A percentile compares a stretch with the other conserved stretches of the same genome.
phyloP scores from a whole-genome alignment of 2,113 vertebrate genomes.

The Galbula dea region DNA sequence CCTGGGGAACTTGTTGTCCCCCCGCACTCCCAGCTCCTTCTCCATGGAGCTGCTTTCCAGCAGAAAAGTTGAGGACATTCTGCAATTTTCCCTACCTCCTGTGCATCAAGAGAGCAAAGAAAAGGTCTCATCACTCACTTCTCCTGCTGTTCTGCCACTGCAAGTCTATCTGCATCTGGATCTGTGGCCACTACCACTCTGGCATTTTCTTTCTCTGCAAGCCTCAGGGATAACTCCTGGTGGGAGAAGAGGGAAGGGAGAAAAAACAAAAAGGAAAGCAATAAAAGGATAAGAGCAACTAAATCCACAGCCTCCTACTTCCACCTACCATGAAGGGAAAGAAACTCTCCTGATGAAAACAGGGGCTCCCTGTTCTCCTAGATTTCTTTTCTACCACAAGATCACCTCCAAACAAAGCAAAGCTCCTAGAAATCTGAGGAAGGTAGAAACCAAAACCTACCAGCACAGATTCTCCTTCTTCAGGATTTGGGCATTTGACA shows the following conservation, averaged over 20 bases:
- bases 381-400: background rate
- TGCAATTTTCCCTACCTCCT: background rate
- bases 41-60: too few species aligned
- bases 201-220: constrained; percentile 86
- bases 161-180: constrained; percentile 92
- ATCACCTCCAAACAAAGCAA: background rate
- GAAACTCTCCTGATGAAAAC: background rate
- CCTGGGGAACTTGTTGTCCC: too few species aligned
- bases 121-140: constrained; percentile 68
- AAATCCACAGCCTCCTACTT: background rate
- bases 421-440: too few species aligned
- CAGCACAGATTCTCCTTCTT: constrained; percentile 92
- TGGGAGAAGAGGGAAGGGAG: background rate
- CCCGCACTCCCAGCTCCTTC: too few species aligned
- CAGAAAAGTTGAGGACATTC: background rate
- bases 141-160: constrained; percentile 86
- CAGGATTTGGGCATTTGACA: constrained; percentile 91
- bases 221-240: constrained; percentile 85
- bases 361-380: background rate
- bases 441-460: constrained; percentile 52
- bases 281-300: background rate
- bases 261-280: background rate
- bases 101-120: background rate
- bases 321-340: background rate
- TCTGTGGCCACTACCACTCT: constrained; percentile 88